Percentiles rank a stretch among this genome's conserved stretches.
Evolutionary conservation across 2,888 invertebrate genomes (phyloP).

Genomic region (Cosmia pyralina): DNA sequence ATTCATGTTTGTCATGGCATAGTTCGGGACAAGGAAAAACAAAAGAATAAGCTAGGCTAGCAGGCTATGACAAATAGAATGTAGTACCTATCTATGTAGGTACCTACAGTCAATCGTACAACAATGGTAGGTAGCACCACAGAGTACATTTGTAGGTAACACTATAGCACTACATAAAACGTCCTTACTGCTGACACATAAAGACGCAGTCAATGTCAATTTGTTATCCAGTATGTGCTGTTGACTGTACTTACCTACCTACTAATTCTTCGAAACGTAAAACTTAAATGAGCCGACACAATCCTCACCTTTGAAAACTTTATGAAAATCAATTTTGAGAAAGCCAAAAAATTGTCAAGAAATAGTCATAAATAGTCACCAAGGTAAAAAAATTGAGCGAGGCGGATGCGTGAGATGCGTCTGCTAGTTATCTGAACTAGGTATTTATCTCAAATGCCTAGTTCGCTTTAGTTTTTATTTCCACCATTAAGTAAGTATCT

Average conservation of each 20-base stretch:
- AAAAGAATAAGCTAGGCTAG: constrained; percentile 26
- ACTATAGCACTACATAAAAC: background rate
- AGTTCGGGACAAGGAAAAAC: constrained; percentile 37
- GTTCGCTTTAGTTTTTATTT: background rate
- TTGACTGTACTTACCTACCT: background rate
- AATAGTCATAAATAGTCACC: too few species aligned
- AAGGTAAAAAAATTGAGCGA: too few species aligned
- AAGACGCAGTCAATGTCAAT: background rate
- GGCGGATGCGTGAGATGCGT: too few species aligned
- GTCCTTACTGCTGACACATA: too few species aligned
- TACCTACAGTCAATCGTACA: background rate
- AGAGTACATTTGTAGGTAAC: too few species aligned
- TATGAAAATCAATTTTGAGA: too few species aligned
- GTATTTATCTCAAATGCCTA: background rate
- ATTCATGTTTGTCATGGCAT: constrained; percentile 6
- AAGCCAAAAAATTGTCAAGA: too few species aligned
- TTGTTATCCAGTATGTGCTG: background rate
- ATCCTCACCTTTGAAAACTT: too few species aligned
- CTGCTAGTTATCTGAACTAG: too few species aligned
- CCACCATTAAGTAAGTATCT: background rate
- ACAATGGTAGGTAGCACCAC: background rate
- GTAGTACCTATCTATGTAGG: too few species aligned
- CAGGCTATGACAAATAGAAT: background rate
- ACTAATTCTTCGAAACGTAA: background rate
- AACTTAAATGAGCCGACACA: too few species aligned